These are phyloP conservation scores for Dendrolimus pini DNA, from an alignment of 2,888 invertebrate species.

Conservation along the genomic window DNA sequence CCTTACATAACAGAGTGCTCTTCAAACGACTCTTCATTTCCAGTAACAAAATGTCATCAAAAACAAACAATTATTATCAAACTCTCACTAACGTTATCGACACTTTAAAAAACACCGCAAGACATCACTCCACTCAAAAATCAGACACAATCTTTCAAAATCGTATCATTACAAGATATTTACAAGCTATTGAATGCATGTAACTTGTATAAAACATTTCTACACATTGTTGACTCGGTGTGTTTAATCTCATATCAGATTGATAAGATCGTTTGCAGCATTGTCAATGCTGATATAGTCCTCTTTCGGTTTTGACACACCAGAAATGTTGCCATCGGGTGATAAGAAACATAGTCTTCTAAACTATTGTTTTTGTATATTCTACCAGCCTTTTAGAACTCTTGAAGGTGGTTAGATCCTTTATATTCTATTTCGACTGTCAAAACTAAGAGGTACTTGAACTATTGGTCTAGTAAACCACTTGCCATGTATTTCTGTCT, in stretches of 20 bases:
- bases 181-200: constrained; percentile 26
- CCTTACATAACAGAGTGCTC: not conserved
- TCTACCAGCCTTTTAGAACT: too few species aligned
- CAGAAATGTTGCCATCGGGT: not conserved
- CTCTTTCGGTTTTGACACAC: not conserved
- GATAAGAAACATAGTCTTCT: not conserved
- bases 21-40: not conserved
- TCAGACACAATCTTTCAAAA: constrained; percentile 17
- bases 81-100: constrained; percentile 5
- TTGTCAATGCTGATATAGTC: constrained; percentile 9
- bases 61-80: not conserved
- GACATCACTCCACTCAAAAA: constrained; percentile 20
- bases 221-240: constrained; percentile 53
- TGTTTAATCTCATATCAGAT: constrained; percentile 40
- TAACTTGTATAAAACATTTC: constrained; percentile 47
- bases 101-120: constrained; percentile 12
- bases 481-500: too few species aligned
- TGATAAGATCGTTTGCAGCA: constrained; percentile 38
- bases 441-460: too few species aligned
- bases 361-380: too few species aligned
- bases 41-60: not conserved
- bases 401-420: too few species aligned
- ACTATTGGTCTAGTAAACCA: too few species aligned
- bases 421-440: too few species aligned
- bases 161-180: constrained; percentile 15